These are phyloP conservation scores for Synanthedon formicaeformis DNA, from an alignment of 2,888 invertebrate species.

Conservation along the genomic window DNA sequence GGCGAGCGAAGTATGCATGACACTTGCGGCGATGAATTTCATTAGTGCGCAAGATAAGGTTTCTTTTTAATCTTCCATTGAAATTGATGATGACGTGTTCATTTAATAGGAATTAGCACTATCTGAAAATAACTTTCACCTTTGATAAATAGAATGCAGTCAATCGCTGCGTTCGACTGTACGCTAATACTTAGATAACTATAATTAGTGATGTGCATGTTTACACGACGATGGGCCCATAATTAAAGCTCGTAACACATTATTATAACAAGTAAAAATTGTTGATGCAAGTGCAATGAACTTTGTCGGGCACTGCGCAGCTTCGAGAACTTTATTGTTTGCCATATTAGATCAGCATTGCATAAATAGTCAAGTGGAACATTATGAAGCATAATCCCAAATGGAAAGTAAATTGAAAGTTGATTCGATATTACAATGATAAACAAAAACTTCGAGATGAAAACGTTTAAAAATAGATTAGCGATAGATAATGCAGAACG, in stretches of 20 bases:
- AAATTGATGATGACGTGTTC: background rate
- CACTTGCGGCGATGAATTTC: conserved; percentile 8
- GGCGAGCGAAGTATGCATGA: conserved; percentile 10
- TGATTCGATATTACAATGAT: conserved; percentile 18
- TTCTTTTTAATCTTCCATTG: background rate
- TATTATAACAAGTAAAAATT: conserved; percentile 1
- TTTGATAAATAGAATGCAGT: conserved; percentile 18
- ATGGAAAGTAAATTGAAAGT: conserved; percentile 33
- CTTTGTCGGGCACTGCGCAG: conserved; percentile 1
- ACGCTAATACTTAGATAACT: background rate
- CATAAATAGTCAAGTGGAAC: conserved; percentile 12
- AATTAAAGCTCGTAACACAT: background rate
- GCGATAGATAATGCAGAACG: conserved; percentile 5
- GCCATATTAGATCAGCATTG: conserved; percentile 6
- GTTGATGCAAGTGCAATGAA: conserved; percentile 6
- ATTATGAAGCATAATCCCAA: conserved; percentile 9
- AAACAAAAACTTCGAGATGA: conserved; percentile 7
- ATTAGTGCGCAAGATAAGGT: background rate
- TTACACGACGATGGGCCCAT: conserved; percentile 3
- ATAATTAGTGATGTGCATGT: conserved; percentile 1
- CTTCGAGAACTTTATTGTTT: conserved; percentile 13
- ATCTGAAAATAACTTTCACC: conserved; percentile 20
- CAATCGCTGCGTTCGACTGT: background rate
- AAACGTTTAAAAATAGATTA: conserved; percentile 10
- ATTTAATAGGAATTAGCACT: conserved; percentile 1